phyloP scores from a whole-genome alignment of 2,888 invertebrate genomes.

The Mythimna loreyi region DNA sequence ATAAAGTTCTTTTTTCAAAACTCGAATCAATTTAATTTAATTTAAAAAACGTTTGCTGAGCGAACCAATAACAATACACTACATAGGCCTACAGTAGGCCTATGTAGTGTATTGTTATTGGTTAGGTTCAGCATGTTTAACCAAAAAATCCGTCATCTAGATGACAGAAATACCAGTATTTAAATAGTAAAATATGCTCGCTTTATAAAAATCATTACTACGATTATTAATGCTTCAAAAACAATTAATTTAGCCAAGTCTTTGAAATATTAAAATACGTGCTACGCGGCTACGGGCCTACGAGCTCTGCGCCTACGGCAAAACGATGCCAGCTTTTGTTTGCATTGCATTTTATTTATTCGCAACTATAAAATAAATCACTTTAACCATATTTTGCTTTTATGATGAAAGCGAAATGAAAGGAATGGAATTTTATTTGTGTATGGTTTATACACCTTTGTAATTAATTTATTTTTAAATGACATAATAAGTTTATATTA shows the following conservation, averaged over 20 bases:
- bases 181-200: no score
- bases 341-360: conserved; percentile 30
- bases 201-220: not conserved
- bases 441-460: not conserved
- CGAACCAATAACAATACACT: no score
- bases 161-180: no score
- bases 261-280: conserved; percentile 51
- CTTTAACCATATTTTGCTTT: conserved; percentile 22
- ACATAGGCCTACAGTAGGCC: no score
- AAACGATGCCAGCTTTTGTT: conserved; percentile 44
- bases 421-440: not conserved
- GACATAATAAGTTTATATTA: not conserved
- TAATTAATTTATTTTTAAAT: not conserved
- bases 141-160: no score
- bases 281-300: conserved; percentile 20
- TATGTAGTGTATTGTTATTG: no score
- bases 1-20: no score
- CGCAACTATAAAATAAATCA: conserved; percentile 32
- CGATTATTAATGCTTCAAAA: conserved; percentile 9
- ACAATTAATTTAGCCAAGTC: conserved; percentile 7
- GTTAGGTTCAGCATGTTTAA: no score
- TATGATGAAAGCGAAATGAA: conserved; percentile 12
- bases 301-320: conserved; percentile 57
- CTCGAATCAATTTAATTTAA: no score
- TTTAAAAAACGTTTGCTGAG: no score